A percentile compares a stretch with the other conserved stretches of the same genome.
These are phyloP conservation scores for Falco novaeseelandiae DNA, from an alignment of 2,797 vertebrate genomes.

Conservation along the genomic window DNA sequence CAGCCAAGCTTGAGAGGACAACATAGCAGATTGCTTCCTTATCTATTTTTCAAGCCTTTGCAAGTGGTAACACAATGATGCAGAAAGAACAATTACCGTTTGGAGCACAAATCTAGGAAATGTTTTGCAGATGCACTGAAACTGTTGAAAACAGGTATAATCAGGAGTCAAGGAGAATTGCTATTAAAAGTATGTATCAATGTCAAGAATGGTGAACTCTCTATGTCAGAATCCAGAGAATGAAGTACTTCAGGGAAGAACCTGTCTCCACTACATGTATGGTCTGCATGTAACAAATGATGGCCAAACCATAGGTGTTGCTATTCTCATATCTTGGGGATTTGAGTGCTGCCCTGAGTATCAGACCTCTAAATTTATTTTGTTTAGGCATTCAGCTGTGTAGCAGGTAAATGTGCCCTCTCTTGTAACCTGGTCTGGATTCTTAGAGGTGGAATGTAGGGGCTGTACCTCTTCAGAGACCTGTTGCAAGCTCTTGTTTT, in stretches of 20 bases:
- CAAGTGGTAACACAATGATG: not conserved
- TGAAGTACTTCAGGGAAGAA: not conserved
- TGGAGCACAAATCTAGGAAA: not conserved
- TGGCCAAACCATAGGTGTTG: rapidly evolving
- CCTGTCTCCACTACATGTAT: not conserved
- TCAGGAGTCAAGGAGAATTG: not conserved
- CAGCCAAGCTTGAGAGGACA: not conserved
- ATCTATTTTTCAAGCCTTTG: not conserved
- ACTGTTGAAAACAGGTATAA: not conserved
- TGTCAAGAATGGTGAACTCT: not conserved
- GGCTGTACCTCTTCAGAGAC: not conserved
- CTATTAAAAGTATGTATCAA: not conserved
- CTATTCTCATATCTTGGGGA: not conserved
- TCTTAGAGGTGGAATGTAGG: not conserved
- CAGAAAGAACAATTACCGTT: not conserved
- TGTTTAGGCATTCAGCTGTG: not conserved
- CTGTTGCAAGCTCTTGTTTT: not conserved
- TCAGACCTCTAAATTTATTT: not conserved
- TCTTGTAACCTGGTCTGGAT: not conserved
- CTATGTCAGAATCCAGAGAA: not conserved
- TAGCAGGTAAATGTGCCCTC: not conserved
- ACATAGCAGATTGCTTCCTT: not conserved
- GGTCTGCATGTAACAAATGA: not conserved
- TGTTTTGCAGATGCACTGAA: not conserved
- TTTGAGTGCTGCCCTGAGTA: not conserved